Evolutionary conservation across 1,140 invertebrate species (phyloP).

Genomic region (Drosophila serrata): DNA sequence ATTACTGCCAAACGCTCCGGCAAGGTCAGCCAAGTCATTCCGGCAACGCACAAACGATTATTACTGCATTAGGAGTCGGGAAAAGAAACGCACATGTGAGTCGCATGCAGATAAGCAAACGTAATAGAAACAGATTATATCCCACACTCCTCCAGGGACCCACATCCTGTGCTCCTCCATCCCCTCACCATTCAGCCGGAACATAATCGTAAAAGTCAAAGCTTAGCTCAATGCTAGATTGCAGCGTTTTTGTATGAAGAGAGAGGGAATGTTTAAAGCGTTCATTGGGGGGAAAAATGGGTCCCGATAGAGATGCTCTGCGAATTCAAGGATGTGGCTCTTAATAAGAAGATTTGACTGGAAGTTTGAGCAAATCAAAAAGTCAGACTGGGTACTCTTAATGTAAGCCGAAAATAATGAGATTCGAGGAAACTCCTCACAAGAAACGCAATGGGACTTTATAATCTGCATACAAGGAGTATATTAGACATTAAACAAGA

Average conservation of each 20-base stretch:
- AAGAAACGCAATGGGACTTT: too few species aligned
- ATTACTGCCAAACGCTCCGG: constrained; percentile 48
- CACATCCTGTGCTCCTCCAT: constrained; percentile 7
- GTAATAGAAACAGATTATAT: constrained; percentile 77
- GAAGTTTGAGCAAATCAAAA: constrained; percentile 1
- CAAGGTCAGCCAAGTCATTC: constrained; percentile 76
- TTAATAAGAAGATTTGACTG: constrained; percentile 16
- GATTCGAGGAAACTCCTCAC: background rate
- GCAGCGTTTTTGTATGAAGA: constrained; percentile 57
- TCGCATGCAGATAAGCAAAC: constrained; percentile 78
- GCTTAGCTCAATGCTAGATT: constrained; percentile 66
- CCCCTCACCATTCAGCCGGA: constrained; percentile 36
- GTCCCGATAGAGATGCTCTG: constrained; percentile 38
- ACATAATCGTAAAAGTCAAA: constrained; percentile 81
- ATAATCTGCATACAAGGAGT: background rate
- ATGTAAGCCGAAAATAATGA: constrained; percentile 34
- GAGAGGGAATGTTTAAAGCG: constrained; percentile 56
- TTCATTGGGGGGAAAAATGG: constrained; percentile 13
- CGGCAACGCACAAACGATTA: constrained; percentile 79
- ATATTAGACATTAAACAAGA: background rate
- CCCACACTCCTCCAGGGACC: constrained; percentile 7
- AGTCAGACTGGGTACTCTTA: background rate
- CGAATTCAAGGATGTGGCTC: constrained; percentile 14
- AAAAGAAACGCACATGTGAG: constrained; percentile 40
- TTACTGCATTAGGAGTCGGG: constrained; percentile 70